Evolutionary conservation across 2,888 invertebrate species (phyloP).

Genomic region (Galeruca laticollis): DNA sequence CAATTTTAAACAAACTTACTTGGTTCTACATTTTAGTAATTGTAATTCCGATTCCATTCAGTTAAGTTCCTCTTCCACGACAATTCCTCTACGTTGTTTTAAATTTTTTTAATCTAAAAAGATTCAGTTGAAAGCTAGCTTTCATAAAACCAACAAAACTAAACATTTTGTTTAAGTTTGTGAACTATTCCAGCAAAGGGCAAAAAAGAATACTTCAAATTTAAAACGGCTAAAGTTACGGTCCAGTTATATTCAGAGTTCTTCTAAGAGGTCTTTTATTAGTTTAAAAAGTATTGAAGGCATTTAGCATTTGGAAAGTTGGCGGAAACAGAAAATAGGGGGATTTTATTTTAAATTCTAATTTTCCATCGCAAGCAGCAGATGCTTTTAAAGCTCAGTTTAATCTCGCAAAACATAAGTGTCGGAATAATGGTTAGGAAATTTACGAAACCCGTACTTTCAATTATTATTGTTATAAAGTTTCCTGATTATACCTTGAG

Average conservation of each 20-base stretch:
- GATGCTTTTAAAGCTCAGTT: conserved; percentile 22
- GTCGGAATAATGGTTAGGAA: conserved; percentile 10
- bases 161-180: background rate
- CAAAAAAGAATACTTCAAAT: conserved; percentile 6
- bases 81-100: no score
- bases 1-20: no score
- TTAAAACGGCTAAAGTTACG: conserved; percentile 13
- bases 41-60: no score
- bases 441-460: conserved; percentile 18
- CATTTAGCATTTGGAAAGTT: conserved; percentile 15
- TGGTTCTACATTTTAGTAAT: no score
- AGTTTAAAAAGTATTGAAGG: conserved; percentile 21
- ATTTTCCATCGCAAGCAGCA: conserved; percentile 18
- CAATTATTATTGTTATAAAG: background rate
- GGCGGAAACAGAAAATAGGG: conserved; percentile 14
- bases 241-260: conserved; percentile 14
- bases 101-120: background rate
- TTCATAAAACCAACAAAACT: background rate
- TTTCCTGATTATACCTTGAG: background rate
- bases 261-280: conserved; percentile 22
- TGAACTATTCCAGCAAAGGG: conserved; percentile 12
- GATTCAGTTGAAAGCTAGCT: background rate
- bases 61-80: no score
- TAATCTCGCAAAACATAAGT: conserved; percentile 20
- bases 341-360: conserved; percentile 24